Evolutionary conservation across 2,888 invertebrate species (phyloP), one percentile per base, ranked within the genome.

Genomic region (Oscheius sp.): DNA sequence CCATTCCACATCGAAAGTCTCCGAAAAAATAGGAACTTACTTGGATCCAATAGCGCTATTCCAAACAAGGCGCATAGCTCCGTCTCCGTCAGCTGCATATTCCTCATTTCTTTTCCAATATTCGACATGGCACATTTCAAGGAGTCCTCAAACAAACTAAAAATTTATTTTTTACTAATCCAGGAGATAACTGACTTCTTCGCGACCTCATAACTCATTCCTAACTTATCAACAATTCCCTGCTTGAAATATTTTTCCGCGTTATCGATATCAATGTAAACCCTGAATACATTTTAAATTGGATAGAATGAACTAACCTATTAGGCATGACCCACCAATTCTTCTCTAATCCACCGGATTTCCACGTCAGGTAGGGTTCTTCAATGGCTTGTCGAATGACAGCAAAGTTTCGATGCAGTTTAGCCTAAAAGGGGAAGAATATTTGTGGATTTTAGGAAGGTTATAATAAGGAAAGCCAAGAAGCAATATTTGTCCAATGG

Each of bases 321-420:
- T 83, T 83, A 5, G 82, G 77, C 83, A 83, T 82, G 33, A 83
- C 77, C 75, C 82, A 83, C 74, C 80, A 76, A 20, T 75, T 61
- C 49, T 75, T 74, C 45, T 78, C 74, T 8, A 77, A 62, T 14
- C 83, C 83, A 4, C 82, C 82, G 47, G 72, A 71, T 24, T 76
- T 68, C 82, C 81, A 83, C 0, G 83, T 83, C 17, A 83, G 49
- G 49, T 73, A 83, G 0, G 83, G 83, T 45, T 83, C 83, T 72
- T 83, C 83, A 9, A 83, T 75, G 1, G 81, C 81, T 68, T 83
- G 83, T 32, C 82, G 74, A 32, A 73, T 62, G 5, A 82, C 73
- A 20, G 82, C 67, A 72, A 83, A 83, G 63, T 82, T 79, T 6
- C 75, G 72, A 61, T 78, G 78, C n/a, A 82, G 73, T 56, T 77